Conservation (phyloP, 2,113 vertebrate species). For the Anolis sagrei region DNA sequence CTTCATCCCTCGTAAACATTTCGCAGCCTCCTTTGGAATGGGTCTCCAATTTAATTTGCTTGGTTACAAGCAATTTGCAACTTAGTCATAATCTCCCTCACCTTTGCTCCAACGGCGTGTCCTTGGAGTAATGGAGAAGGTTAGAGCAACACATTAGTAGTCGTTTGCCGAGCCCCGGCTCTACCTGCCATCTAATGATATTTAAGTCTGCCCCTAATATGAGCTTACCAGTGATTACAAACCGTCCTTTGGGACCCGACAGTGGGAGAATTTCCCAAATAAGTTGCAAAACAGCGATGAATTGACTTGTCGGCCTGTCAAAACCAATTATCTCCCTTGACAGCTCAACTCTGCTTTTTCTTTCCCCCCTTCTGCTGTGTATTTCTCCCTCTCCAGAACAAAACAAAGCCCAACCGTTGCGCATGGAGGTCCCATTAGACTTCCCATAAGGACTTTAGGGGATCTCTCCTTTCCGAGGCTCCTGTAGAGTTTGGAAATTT, state of each 20-base stretch:
- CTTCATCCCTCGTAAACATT: constrained; percentile 21
- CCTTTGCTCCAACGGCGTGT: constrained; percentile 69
- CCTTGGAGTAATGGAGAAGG: constrained; percentile 79
- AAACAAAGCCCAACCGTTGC: neutral
- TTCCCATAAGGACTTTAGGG: neutral
- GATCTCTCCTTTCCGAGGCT: constrained; percentile 31
- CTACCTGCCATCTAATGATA: constrained; percentile 88
- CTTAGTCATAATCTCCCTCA: constrained; percentile 63
- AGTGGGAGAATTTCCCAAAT: constrained; percentile 82
- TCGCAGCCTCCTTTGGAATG: constrained; percentile 45
- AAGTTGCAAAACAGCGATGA: constrained; percentile 93
- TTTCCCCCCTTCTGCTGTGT: constrained; percentile 29
- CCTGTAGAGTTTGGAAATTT: constrained; percentile 8
- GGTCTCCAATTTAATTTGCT: constrained; percentile 43
- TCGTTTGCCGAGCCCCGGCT: constrained; percentile 80
- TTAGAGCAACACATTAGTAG: constrained; percentile 80
- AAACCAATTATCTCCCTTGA: constrained; percentile 92
- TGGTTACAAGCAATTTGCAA: constrained; percentile 55
- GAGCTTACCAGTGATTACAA: constrained; percentile 92
- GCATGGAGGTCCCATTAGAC: no score
- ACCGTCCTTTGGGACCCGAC: constrained; percentile 87
- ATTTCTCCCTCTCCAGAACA: constrained; percentile 64
- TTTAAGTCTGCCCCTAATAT: constrained; percentile 93
- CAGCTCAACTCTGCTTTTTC: constrained; percentile 84
- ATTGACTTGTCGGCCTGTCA: constrained; percentile 95